Percentiles rank a stretch among this genome's conserved stretches.
Evolutionary conservation across 2,113 vertebrate genomes (phyloP).

Genomic region (Mola mola): DNA sequence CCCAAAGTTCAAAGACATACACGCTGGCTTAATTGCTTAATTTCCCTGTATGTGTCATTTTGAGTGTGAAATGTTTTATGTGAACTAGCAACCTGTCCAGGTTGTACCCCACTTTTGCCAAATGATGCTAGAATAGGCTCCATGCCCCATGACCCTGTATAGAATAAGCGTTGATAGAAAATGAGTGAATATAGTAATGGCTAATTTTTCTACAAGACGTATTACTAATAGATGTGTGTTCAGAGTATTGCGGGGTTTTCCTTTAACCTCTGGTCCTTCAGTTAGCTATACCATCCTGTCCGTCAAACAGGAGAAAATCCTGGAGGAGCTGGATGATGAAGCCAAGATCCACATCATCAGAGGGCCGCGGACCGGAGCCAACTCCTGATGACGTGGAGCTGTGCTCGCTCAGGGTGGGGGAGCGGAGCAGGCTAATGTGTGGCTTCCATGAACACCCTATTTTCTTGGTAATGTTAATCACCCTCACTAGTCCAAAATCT

Average conservation of each 20-base stretch:
- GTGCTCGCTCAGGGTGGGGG: not conserved
- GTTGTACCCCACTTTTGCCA: not conserved
- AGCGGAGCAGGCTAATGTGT: not conserved
- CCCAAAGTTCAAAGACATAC: too few species aligned
- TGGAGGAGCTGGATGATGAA: slow-evolving; percentile 73
- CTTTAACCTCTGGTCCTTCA: slow-evolving; percentile 49
- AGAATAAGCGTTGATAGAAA: not conserved
- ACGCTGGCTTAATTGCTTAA: too few species aligned
- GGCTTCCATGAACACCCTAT: too few species aligned
- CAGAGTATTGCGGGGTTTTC: not conserved
- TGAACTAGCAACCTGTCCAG: not conserved
- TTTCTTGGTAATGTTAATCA: too few species aligned
- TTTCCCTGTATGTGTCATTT: too few species aligned
- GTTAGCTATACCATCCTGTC: slow-evolving; percentile 76
- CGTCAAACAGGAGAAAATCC: slow-evolving; percentile 71
- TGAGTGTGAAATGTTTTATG: too few species aligned
- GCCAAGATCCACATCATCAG: slow-evolving; percentile 56
- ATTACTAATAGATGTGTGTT: not conserved
- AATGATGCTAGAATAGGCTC: not conserved
- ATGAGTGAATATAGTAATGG: not conserved
- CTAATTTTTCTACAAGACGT: too few species aligned
- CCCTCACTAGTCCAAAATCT: too few species aligned
- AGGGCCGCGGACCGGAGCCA: slow-evolving; percentile 71
- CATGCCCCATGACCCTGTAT: not conserved
- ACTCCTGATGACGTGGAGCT: slow-evolving; percentile 57